Percentiles rank a stretch among this genome's conserved stretches.
phyloP scores from a whole-genome alignment of 2,797 vertebrate species.

The Coendou prehensilis region DNA sequence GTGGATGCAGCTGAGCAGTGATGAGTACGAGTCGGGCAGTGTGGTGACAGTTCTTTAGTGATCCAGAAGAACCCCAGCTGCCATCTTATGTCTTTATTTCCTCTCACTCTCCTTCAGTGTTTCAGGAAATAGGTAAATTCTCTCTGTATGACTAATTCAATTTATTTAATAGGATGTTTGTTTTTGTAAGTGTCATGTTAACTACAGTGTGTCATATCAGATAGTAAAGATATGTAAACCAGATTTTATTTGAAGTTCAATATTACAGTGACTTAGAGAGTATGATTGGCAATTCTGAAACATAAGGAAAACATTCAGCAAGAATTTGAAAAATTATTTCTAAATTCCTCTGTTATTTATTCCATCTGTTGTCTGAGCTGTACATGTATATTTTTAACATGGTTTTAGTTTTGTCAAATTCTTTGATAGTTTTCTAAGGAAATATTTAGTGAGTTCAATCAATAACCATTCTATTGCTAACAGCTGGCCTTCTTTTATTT shows the following conservation, averaged over 20 bases:
- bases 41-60: not conserved
- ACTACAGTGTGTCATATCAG: slow-evolving; percentile 80
- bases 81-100: not conserved
- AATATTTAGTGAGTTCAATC: not conserved
- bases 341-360: slow-evolving; percentile 79
- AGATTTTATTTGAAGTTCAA: slow-evolving; percentile 82
- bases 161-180: slow-evolving; percentile 81
- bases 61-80: not conserved
- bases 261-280: slow-evolving; percentile 79
- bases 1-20: not conserved
- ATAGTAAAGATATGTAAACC: slow-evolving; percentile 75
- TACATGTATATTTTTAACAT: slow-evolving; percentile 57
- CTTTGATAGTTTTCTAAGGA: slow-evolving; percentile 64
- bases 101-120: not conserved
- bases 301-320: slow-evolving; percentile 71
- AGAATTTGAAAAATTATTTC: slow-evolving; percentile 54
- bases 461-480: not conserved
- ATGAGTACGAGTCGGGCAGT: not conserved
- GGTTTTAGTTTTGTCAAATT: slow-evolving; percentile 60
- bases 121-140: slow-evolving; percentile 67
- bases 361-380: slow-evolving; percentile 73
- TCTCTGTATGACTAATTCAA: slow-evolving; percentile 59
- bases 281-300: slow-evolving; percentile 58
- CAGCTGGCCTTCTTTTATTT: not conserved
- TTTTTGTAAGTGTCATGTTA: slow-evolving; percentile 82